phyloP scores from a whole-genome alignment of 2,888 invertebrate species.

The Caenorhabditis wallacei region DNA sequence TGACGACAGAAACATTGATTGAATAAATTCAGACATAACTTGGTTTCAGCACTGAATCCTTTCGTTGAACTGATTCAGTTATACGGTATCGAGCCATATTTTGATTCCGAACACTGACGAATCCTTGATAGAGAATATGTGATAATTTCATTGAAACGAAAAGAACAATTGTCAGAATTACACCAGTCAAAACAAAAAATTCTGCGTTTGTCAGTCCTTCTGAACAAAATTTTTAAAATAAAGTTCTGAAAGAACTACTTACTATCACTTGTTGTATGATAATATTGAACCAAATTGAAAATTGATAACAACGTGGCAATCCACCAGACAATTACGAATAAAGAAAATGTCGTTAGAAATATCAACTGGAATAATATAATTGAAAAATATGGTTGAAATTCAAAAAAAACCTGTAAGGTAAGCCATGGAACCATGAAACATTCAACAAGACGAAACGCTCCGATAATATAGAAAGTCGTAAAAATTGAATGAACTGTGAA shows the following conservation, averaged over 20 bases:
- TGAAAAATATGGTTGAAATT: background rate
- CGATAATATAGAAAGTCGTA: conserved; percentile 65
- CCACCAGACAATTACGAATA: conserved; percentile 73
- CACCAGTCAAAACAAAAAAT: conserved; percentile 67
- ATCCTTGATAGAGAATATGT: conserved; percentile 68
- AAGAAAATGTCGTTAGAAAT: conserved; percentile 56
- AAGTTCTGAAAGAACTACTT: background rate
- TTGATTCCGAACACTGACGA: conserved; percentile 52
- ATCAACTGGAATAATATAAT: conserved; percentile 63
- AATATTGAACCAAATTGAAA: conserved; percentile 69
- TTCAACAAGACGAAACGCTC: conserved; percentile 61
- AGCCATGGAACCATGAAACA: conserved; percentile 71
- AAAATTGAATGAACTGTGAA: conserved; percentile 67
- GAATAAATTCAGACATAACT: conserved; percentile 46
- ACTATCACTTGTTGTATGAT: conserved; percentile 50
- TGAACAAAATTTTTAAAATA: conserved; percentile 26
- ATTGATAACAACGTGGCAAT: conserved; percentile 68
- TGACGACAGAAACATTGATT: background rate
- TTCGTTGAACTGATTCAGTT: conserved; percentile 32
- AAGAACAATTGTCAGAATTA: conserved; percentile 60
- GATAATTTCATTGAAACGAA: conserved; percentile 63
- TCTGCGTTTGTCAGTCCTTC: conserved; percentile 65
- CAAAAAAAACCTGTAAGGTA: conserved; percentile 59
- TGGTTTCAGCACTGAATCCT: conserved; percentile 53
- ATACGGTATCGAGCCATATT: conserved; percentile 56